Evolutionary conservation across 2,113 vertebrate genomes (phyloP).

Genomic region (Lagopus leucura): DNA sequence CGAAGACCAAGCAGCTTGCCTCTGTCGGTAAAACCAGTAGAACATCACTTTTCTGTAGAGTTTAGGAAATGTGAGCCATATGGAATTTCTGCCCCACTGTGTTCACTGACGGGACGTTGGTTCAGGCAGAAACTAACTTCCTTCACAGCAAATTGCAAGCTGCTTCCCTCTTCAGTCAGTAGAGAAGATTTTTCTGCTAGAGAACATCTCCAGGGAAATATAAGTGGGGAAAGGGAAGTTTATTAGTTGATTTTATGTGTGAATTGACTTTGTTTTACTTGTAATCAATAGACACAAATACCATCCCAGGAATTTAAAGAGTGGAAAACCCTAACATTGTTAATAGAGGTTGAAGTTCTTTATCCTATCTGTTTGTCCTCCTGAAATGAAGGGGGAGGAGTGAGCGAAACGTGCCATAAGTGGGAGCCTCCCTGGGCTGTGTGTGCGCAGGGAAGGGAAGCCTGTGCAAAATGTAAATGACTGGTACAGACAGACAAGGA

Average conservation of each 20-base stretch:
- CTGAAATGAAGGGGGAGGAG: not conserved
- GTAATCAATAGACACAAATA: not conserved
- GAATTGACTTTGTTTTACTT: not conserved
- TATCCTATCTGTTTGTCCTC: not conserved
- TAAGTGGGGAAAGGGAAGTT: not conserved
- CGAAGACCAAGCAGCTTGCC: not conserved
- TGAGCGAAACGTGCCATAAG: not conserved
- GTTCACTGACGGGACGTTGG: conserved; percentile 44
- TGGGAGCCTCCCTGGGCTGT: not conserved
- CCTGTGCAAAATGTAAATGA: not conserved
- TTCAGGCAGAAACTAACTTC: conserved; percentile 73
- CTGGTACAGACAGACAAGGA: not conserved
- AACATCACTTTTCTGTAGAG: conserved; percentile 32
- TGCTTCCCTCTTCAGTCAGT: conserved; percentile 67
- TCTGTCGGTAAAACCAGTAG: not conserved
- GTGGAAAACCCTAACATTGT: not conserved
- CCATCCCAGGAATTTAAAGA: not conserved
- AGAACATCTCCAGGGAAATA: not conserved
- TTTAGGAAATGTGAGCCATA: not conserved
- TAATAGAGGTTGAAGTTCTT: not conserved
- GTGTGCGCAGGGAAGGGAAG: not conserved
- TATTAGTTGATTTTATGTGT: not conserved
- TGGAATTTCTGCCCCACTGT: conserved; percentile 31
- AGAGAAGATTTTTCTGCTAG: conserved; percentile 69
- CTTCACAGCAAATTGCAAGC: conserved; percentile 18